Percentiles rank a stretch among this genome's conserved stretches.
Conservation (phyloP, 1,140 invertebrate genomes). For the Polypedilum vanderplanki region DNA sequence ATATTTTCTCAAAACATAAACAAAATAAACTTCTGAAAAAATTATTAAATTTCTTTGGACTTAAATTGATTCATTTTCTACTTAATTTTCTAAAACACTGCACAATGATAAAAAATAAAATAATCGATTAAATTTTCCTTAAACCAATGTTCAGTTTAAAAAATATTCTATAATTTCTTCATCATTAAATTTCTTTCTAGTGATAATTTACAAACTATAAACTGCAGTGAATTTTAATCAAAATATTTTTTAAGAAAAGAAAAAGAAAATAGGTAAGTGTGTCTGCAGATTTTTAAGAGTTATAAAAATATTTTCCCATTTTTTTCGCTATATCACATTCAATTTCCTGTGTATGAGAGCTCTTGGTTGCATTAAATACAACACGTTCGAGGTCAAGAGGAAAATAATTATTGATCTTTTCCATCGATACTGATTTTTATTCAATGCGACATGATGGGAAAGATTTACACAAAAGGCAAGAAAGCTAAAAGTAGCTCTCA, state of each 20-base stretch:
- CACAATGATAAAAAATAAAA: too few relatives aligned
- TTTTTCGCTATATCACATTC: background rate
- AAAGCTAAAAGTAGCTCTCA: too few relatives aligned
- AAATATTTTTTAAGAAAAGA: background rate
- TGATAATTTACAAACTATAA: background rate
- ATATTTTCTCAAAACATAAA: too few relatives aligned
- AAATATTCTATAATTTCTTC: background rate
- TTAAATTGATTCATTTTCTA: too few relatives aligned
- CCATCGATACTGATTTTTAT: background rate
- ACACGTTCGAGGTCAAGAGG: conserved; percentile 10
- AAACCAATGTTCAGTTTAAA: too few relatives aligned
- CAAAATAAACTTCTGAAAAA: too few relatives aligned
- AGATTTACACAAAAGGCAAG: too few relatives aligned
- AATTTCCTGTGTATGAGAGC: conserved; percentile 16
- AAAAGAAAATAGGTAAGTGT: conserved; percentile 18
- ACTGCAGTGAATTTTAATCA: too few relatives aligned
- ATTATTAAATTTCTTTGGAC: too few relatives aligned
- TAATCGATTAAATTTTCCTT: too few relatives aligned
- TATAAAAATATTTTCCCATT: background rate
- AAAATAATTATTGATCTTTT: conserved; percentile 10
- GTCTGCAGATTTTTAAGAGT: conserved; percentile 9
- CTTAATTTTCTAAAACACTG: too few relatives aligned
- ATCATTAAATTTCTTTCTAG: background rate
- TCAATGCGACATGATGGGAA: too few relatives aligned
- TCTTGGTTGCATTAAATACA: background rate